Percentiles rank a stretch among this genome's conserved stretches.
phyloP scores from a whole-genome alignment of 37 sponge, comb jelly and placozoan species.

The Lycopodina hypogea region DNA sequence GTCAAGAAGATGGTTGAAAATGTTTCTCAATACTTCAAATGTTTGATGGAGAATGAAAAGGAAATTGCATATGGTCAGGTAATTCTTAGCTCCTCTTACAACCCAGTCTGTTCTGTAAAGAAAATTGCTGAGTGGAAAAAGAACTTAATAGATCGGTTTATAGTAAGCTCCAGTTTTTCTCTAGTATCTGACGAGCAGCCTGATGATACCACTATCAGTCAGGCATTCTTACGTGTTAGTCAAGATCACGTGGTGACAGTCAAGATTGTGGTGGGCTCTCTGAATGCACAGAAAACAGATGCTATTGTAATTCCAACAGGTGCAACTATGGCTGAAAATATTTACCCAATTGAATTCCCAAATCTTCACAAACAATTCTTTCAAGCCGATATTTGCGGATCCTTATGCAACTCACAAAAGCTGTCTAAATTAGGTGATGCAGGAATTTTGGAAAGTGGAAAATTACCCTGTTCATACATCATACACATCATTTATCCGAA shows the following conservation, averaged over 20 bases:
- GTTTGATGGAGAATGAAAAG: neutral
- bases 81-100: neutral
- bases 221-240: neutral
- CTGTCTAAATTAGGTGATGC: conserved; percentile 31
- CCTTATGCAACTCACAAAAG: neutral
- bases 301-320: conserved; percentile 72
- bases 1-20: neutral
- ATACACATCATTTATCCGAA: conserved; percentile 66
- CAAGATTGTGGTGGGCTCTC: conserved; percentile 28
- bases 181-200: neutral
- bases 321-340: conserved; percentile 4
- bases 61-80: neutral
- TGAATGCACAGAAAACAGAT: conserved; percentile 39
- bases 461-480: conserved; percentile 51
- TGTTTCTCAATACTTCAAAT: neutral
- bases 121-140: neutral
- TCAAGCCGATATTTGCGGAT: neutral
- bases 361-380: neutral
- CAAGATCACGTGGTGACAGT: conserved; percentile 20
- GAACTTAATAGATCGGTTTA: neutral
- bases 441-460: conserved; percentile 48
- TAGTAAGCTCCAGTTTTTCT: neutral
- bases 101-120: neutral
- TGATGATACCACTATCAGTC: neutral
- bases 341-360: neutral